Base-by-base conservation (phyloP, 2,113 vertebrate genomes). In the Oryzias melastigma region DNA sequence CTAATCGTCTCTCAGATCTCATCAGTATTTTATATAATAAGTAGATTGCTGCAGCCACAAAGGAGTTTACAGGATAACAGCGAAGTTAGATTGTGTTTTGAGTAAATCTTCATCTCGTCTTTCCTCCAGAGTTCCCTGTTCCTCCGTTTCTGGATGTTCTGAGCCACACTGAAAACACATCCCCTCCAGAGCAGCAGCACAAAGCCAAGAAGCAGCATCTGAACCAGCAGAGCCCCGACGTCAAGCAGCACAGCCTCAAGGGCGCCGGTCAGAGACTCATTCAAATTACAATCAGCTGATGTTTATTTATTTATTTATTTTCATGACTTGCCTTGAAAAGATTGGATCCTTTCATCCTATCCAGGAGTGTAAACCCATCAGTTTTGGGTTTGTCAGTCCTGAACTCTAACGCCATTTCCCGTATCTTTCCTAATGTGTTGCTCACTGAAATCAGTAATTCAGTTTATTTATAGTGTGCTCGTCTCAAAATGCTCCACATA, bases 71-170 rank as follows among this genome's bases (percentile, higher is more conserved):
- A 3, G 35, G 10, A 2, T 12, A 3, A 35, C 29, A 35, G 29
- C 29, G 10, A 35, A 44, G 42, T 44, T 44, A 16, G 7, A 44
- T 44, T 44, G 14, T 44, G 13, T 17, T 44, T 44, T 43, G 3
- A 14, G 3, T 43, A 4, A 10, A 6, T 15, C 15, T 1, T 25
- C 40, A 8, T 2, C 7, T 45, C 46, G 14, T 20, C 8, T 5
- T 5, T 0, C 1, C 43, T 40, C 7, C 63, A 88, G 82, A 84
- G 42, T 91, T 94, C 85, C 72, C 92, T 5, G 82, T 89, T 19
- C 86, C 93, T 68, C 87, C 88, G 18, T 91, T 93, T 77, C 83
- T 93, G 73, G 92, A 93, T 12, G 81, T 90, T 29, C 65, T 91
- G 62, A 94, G 94, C 70, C 69, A 77, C 20, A 83, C 85, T 25